Evolutionary conservation across 2,888 invertebrate species (phyloP).

Genomic region (Hyposoter didymator): DNA sequence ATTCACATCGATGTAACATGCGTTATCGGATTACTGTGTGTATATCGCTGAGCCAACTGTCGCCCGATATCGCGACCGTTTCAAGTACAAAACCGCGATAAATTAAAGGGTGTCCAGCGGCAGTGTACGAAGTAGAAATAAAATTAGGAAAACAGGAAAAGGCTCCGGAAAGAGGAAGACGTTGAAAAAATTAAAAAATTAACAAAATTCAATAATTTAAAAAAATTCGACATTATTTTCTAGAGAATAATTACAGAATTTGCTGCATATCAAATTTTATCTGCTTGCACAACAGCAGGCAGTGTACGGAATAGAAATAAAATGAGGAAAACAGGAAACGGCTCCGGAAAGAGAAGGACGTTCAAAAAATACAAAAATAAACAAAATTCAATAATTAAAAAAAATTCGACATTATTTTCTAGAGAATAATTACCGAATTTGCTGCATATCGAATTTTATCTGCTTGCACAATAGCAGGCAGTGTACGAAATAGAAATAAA

Average conservation of each 20-base stretch:
- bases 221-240: neutral
- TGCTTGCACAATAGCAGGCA: neutral
- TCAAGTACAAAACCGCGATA: constrained; percentile 36
- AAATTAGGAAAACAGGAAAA: neutral
- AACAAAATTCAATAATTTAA: neutral
- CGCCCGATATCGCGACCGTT: constrained; percentile 27
- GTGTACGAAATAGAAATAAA: neutral
- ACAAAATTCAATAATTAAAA: neutral
- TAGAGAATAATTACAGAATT: neutral
- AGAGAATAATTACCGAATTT: neutral
- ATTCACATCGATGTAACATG: neutral
- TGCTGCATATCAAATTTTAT: neutral
- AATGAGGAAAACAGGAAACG: neutral
- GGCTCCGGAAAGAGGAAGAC: neutral
- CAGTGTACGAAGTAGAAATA: neutral
- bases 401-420: neutral
- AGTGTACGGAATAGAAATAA: neutral
- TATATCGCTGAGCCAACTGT: constrained; percentile 27
- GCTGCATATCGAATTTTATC: neutral
- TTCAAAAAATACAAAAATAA: neutral
- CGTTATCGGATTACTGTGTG: constrained; percentile 41
- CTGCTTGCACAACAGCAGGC: neutral
- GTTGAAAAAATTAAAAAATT: neutral
- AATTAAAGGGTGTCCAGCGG: neutral
- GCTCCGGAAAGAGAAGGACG: neutral